These are phyloP conservation scores for Drosophila nr. medialis DNA, from an alignment of 2,888 invertebrate species.

Conservation along the genomic window DNA sequence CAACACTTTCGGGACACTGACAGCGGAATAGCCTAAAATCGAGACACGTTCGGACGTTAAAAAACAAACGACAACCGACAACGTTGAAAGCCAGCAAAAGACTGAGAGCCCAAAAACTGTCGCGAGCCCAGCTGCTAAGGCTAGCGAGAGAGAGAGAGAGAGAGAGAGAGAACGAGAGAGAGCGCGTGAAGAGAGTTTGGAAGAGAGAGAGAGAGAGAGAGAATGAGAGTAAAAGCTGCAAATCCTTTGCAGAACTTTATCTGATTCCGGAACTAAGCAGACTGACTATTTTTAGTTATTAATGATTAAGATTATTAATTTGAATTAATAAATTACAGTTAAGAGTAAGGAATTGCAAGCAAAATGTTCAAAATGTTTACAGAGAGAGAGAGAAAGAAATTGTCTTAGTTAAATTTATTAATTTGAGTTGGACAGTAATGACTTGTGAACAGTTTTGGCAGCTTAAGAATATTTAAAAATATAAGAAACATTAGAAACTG, in stretches of 20 bases:
- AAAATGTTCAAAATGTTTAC: not conserved
- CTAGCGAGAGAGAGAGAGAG: conserved; percentile 12
- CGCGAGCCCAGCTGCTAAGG: conserved; percentile 18
- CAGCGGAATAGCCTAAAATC: conserved; percentile 41
- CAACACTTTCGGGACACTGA: conserved; percentile 48
- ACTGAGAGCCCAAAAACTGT: conserved; percentile 54
- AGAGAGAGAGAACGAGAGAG: not conserved
- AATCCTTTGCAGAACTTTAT: conserved; percentile 39
- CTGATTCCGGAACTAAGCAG: conserved; percentile 51
- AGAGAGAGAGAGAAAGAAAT: no score
- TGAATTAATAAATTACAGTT: not conserved
- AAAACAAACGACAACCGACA: conserved; percentile 58
- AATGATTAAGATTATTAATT: not conserved
- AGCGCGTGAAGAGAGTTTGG: not conserved
- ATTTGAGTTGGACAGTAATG: no score
- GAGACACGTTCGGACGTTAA: conserved; percentile 16
- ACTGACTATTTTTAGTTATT: not conserved
- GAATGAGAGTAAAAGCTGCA: conserved; percentile 9
- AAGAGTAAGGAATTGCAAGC: not conserved
- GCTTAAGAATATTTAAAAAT: not conserved
- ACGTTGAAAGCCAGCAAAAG: conserved; percentile 74
- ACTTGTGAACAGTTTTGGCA: no score
- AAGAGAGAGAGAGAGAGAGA: not conserved
- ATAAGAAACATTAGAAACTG: not conserved
- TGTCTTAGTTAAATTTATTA: no score